phyloP scores from a whole-genome alignment of 2,888 invertebrate species.

The Xestia sexstrigata region DNA sequence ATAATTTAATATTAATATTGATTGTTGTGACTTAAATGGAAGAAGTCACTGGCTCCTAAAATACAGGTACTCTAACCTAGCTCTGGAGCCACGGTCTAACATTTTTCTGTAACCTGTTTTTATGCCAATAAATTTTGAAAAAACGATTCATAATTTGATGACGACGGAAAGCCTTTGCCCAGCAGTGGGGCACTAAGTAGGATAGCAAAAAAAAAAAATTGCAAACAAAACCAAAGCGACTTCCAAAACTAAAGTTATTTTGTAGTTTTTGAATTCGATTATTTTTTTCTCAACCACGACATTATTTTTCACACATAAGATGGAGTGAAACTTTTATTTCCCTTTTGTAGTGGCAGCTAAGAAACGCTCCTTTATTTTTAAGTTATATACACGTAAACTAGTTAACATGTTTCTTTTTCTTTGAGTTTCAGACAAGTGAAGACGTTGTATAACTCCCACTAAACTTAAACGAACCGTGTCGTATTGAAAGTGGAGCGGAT shows the following conservation, averaged over 20 bases:
- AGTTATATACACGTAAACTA: conserved; percentile 56
- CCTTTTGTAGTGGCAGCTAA: neutral
- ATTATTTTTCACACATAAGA: neutral
- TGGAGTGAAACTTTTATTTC: neutral
- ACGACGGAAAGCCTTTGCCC: too few relatives aligned
- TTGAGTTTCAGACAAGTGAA: conserved; percentile 47
- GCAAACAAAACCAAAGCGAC: neutral
- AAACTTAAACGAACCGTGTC: conserved; percentile 1
- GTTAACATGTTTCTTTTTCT: conserved; percentile 52
- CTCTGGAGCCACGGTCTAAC: too few relatives aligned
- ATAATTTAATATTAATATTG: neutral
- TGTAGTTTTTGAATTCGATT: neutral
- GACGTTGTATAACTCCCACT: conserved; percentile 25
- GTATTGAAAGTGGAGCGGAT: neutral
- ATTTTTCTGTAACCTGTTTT: too few relatives aligned
- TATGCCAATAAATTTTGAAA: too few relatives aligned
- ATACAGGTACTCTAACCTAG: too few relatives aligned
- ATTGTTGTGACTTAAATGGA: too few relatives aligned
- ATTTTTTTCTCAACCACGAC: neutral
- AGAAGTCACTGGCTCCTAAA: too few relatives aligned
- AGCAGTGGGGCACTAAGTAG: too few relatives aligned
- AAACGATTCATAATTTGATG: neutral
- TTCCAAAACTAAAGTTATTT: neutral
- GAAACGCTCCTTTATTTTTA: conserved; percentile 49
- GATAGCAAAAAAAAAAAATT: too few relatives aligned